These are phyloP conservation scores for Polypterus senegalus DNA, from an alignment of 2,113 vertebrate species.

Conservation along the genomic window DNA sequence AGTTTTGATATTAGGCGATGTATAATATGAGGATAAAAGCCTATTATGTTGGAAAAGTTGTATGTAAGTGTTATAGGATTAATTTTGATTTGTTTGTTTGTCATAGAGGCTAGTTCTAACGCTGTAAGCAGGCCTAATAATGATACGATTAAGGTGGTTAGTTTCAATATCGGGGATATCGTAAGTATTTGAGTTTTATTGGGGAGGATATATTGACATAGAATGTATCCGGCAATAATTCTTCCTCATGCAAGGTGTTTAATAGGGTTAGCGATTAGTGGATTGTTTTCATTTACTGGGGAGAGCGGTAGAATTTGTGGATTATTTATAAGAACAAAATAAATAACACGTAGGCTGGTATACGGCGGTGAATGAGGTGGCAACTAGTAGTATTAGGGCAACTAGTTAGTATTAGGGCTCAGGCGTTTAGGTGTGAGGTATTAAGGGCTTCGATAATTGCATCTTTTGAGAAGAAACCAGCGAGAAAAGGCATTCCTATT, in stretches of 20 bases:
- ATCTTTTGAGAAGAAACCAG: slow-evolving; percentile 28
- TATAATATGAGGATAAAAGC: neutral
- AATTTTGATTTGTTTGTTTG: slow-evolving; percentile 5
- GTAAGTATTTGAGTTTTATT: slow-evolving; percentile 12
- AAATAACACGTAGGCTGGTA: slow-evolving; percentile 19
- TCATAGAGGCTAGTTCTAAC: neutral
- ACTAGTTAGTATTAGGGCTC: slow-evolving; percentile 15
- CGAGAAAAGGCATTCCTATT: slow-evolving; percentile 18
- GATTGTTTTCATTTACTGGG: slow-evolving; percentile 20
- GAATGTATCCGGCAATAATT: slow-evolving; percentile 13
- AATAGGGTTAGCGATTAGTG: neutral
- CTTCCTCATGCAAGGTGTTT: slow-evolving; percentile 24
- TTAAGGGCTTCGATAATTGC: slow-evolving; percentile 22
- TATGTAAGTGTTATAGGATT: neutral
- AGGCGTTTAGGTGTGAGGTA: slow-evolving; percentile 19
- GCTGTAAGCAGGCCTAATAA: neutral
- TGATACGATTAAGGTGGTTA: neutral
- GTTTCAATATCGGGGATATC: neutral
- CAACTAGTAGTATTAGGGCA: no score
- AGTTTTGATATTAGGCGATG: neutral
- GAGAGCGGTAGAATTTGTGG: slow-evolving; percentile 8
- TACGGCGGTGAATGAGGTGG: slow-evolving; percentile 9
- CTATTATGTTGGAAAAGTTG: slow-evolving; percentile 16
- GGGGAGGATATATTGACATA: slow-evolving; percentile 1
- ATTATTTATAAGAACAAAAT: neutral